These are phyloP conservation scores for Lottia scabra DNA, from an alignment of 2,888 invertebrate genomes.

Conservation along the genomic window DNA sequence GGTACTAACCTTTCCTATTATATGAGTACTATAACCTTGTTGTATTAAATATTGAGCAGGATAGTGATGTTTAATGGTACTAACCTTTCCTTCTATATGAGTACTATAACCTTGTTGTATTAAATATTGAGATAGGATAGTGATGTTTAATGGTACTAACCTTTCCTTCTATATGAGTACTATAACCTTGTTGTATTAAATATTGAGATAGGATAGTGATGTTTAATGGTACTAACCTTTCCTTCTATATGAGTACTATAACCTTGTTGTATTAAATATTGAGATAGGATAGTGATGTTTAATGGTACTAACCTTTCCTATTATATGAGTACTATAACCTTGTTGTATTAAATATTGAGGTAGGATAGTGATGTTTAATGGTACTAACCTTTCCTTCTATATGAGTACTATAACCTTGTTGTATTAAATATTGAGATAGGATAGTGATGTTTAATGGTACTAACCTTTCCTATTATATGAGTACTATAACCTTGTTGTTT, in stretches of 20 bases:
- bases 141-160: constrained; percentile 81
- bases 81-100: constrained; percentile 82
- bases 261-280: constrained; percentile 83
- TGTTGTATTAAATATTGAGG: constrained; percentile 84
- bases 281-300: constrained; percentile 82
- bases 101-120: constrained; percentile 83
- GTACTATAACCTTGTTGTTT: constrained; percentile 83
- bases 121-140: constrained; percentile 84
- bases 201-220: constrained; percentile 86
- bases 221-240: constrained; percentile 79
- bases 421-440: constrained; percentile 83
- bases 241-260: constrained; percentile 84
- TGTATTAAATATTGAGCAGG: constrained; percentile 82
- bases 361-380: constrained; percentile 81
- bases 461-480: constrained; percentile 82
- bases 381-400: constrained; percentile 83
- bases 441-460: constrained; percentile 83
- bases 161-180: constrained; percentile 83
- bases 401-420: constrained; percentile 83
- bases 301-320: constrained; percentile 84
- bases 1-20: constrained; percentile 84
- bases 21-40: constrained; percentile 82
- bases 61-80: constrained; percentile 83
- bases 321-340: constrained; percentile 83
- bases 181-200: constrained; percentile 83